Base-by-base conservation (phyloP, 2,888 invertebrate genomes). In the Dasysyrphus albostriatus region DNA sequence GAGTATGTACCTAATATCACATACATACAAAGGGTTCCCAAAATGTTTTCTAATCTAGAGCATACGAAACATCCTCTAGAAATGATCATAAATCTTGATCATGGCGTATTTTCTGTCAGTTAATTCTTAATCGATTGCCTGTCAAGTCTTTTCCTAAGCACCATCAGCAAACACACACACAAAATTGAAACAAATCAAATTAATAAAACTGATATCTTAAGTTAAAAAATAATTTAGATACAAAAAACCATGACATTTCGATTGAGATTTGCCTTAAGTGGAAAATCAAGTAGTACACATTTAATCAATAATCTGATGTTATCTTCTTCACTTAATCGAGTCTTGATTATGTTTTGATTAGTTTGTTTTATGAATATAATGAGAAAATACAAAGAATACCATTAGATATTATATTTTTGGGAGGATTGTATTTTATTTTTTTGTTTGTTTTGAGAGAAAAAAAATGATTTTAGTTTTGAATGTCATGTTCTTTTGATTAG, bases 291-390 rank as follows among this genome's bases (percentile, higher is more conserved):
- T 65, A 32, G 16, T 29, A 54, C 14, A 56, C 65, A 59, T 65
- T 74, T 44, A 78, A 67, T 83, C 44, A 39, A 65, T 78, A 78
- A 83, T 78, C 78, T 67, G 67, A 74, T 78, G 73, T 78, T 69
- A 73, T 78, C 78, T 78, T 63, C 73, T 29, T 65, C 65, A 32
- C 44, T 65, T 34, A 32, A 47, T 47, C 47, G 47, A 34, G 19
- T 16, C 47, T 65, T 63, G 47, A 47, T 65, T 65, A 12, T 65
- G 47, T 47, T 65, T 65, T 47, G 47, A 47, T 65, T 32, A 49
- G 44, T 47, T 47, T 34, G 47, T 65, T 65, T 24, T 24, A 24
- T 24, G 24, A 16, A 34, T n/a, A 65, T 34, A 65, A 65, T 47
- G 32, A 65, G 2, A 63, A 47, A 16, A 29, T 24, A 42, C 5